These are phyloP conservation scores for Rhingia rostrata DNA, from an alignment of 2,888 invertebrate genomes.

Conservation along the genomic window DNA sequence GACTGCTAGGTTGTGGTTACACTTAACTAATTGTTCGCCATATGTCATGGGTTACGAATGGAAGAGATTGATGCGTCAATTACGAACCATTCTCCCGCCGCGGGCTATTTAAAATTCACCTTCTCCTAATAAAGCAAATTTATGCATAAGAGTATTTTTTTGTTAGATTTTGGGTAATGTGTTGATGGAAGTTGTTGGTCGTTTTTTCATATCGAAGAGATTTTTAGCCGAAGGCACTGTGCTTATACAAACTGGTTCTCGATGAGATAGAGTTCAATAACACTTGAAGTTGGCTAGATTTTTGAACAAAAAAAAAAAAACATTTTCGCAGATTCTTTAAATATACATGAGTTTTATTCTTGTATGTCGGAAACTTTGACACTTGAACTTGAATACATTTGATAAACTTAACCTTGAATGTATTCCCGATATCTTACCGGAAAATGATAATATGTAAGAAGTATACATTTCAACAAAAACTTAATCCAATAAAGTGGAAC, in stretches of 20 bases:
- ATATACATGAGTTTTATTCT: too few species aligned
- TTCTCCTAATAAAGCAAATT: constrained; percentile 56
- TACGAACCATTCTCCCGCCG: constrained; percentile 63
- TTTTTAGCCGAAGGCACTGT: constrained; percentile 17
- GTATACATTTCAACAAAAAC: too few species aligned
- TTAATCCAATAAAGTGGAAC: too few species aligned
- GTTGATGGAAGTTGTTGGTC: not conserved
- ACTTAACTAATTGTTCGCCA: constrained; percentile 58
- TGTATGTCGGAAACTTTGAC: too few species aligned
- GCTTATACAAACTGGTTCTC: constrained; percentile 55
- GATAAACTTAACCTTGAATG: too few species aligned
- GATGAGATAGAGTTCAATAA: constrained; percentile 54
- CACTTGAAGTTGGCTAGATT: constrained; percentile 31
- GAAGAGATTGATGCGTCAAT: constrained; percentile 61
- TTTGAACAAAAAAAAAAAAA: not conserved
- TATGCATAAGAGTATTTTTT: constrained; percentile 56
- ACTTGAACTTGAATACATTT: too few species aligned
- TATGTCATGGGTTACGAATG: constrained; percentile 39
- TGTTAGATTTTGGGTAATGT: constrained; percentile 11
- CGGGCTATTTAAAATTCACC: constrained; percentile 51
- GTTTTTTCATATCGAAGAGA: not conserved
- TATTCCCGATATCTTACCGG: too few species aligned
- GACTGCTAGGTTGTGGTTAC: constrained; percentile 36
- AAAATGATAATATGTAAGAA: too few species aligned
- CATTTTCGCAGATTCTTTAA: too few species aligned